These are phyloP conservation scores for Dermolepida albohirtum DNA, from an alignment of 2,888 invertebrate genomes.

Conservation along the genomic window DNA sequence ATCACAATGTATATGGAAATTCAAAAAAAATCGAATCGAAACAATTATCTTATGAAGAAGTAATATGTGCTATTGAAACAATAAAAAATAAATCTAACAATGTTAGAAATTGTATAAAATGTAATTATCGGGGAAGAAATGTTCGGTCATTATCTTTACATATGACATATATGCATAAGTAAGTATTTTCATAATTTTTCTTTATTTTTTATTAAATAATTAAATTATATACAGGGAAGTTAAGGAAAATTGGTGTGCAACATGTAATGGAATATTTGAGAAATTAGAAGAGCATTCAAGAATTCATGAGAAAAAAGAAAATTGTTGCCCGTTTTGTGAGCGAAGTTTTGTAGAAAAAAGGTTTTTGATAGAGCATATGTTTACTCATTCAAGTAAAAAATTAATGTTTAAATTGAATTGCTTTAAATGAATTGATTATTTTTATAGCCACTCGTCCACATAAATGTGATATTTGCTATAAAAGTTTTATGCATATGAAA, in stretches of 20 bases:
- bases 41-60: conserved; percentile 51
- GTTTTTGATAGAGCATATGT: conserved; percentile 57
- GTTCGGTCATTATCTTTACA: conserved; percentile 56
- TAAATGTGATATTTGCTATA: conserved; percentile 29
- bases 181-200: conserved; percentile 40
- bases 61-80: conserved; percentile 52
- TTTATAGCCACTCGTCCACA: conserved; percentile 22
- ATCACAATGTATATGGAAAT: background rate
- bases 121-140: conserved; percentile 53
- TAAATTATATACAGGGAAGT: conserved; percentile 51
- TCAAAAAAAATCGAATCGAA: conserved; percentile 44
- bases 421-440: background rate
- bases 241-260: conserved; percentile 56
- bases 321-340: conserved; percentile 56
- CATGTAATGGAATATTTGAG: conserved; percentile 54
- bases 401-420: background rate
- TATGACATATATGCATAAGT: conserved; percentile 58
- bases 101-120: conserved; percentile 54
- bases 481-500: conserved; percentile 15
- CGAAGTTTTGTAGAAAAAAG: conserved; percentile 53
- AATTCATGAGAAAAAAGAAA: conserved; percentile 49
- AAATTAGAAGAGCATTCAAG: conserved; percentile 51
- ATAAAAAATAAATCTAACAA: conserved; percentile 48
- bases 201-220: conserved; percentile 8
- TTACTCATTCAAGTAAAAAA: conserved; percentile 54